These are phyloP conservation scores for Patiria miniata DNA, from an alignment of 35 echinoderm and acorn worm species.

Conservation along the genomic window DNA sequence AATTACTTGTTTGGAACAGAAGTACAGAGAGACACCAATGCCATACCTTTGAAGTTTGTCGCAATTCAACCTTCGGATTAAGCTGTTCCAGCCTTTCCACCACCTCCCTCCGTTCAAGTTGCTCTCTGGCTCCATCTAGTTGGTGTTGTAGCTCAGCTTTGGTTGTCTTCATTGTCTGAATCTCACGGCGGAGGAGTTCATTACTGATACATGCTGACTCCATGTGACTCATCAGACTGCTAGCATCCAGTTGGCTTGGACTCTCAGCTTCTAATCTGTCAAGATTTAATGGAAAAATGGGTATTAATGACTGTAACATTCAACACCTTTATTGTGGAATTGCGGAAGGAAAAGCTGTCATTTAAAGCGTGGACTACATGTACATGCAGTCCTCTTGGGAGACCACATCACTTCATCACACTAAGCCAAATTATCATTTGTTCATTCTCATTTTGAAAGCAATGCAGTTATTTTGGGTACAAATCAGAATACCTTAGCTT, in stretches of 20 bases:
- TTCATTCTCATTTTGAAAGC: background rate
- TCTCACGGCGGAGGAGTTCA: constrained; percentile 53
- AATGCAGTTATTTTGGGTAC: too few species aligned
- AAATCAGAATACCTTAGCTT: too few species aligned
- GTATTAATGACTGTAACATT: too few species aligned
- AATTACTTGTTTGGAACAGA: too few species aligned
- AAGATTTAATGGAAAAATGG: background rate
- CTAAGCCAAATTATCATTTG: background rate
- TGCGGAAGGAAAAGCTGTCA: too few species aligned
- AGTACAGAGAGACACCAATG: background rate
- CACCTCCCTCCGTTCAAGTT: too few species aligned
- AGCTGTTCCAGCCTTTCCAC: background rate
- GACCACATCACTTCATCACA: background rate
- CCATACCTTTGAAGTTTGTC: background rate
- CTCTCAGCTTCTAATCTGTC: constrained; percentile 39
- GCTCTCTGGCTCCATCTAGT: background rate
- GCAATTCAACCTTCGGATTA: background rate
- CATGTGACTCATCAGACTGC: constrained; percentile 45
- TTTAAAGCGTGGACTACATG: background rate
- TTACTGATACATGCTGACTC: constrained; percentile 69
- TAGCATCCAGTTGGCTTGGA: constrained; percentile 18
- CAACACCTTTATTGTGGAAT: too few species aligned
- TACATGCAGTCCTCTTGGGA: background rate
- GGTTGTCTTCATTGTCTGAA: constrained; percentile 23
- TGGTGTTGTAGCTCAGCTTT: background rate